phyloP scores from a whole-genome alignment of 2,797 vertebrate species.

The Emys orbicularis region DNA sequence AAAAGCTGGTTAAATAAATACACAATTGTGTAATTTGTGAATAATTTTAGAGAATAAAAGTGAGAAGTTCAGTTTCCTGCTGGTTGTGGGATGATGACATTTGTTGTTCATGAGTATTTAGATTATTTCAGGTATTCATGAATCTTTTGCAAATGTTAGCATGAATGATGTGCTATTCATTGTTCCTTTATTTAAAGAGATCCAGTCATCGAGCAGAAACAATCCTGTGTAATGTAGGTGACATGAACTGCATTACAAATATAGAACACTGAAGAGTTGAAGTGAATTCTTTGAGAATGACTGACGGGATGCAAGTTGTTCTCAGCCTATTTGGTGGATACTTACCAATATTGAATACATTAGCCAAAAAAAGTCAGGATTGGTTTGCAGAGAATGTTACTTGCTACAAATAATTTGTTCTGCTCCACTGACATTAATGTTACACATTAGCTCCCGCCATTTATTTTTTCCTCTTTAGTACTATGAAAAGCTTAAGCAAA shows the following conservation, averaged over 20 bases:
- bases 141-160: neutral
- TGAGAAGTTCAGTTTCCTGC: neutral
- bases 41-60: neutral
- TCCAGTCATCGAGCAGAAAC: neutral
- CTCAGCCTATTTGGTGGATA: neutral
- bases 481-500: slow-evolving; percentile 15
- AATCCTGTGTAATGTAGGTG: slow-evolving; percentile 1
- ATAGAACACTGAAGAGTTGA: slow-evolving; percentile 15
- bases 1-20: neutral
- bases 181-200: neutral
- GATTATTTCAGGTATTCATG: slow-evolving; percentile 17
- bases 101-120: neutral
- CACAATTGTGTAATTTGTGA: neutral
- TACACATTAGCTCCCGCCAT: slow-evolving; percentile 1
- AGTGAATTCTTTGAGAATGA: neutral
- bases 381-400: neutral
- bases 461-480: neutral
- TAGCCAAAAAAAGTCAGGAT: neutral
- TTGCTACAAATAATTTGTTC: slow-evolving; percentile 18
- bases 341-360: neutral
- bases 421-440: slow-evolving; percentile 16
- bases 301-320: neutral
- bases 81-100: neutral
- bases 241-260: neutral
- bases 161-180: fast-evolving